A percentile compares a stretch with the other conserved stretches of the same genome.
Conservation (phyloP, 2,888 invertebrate genomes). For the Philopedon plagiatum region DNA sequence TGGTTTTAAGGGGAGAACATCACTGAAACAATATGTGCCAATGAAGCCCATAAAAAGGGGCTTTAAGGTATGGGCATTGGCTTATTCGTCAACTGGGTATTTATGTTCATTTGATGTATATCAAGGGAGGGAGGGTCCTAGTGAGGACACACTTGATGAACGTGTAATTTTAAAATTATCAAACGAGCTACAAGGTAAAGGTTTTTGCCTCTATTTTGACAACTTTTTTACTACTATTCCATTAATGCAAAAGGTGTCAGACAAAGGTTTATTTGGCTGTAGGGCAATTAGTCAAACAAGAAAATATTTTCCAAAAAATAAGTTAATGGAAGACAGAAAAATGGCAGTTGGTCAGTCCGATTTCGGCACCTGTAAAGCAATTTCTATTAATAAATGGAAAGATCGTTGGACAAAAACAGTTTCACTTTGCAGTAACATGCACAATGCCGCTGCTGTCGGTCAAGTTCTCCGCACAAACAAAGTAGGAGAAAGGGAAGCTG, state of each 20-base stretch:
- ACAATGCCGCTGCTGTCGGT: neutral
- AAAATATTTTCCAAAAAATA: conserved; percentile 56
- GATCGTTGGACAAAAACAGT: conserved; percentile 57
- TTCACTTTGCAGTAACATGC: conserved; percentile 47
- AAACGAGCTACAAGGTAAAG: conserved; percentile 51
- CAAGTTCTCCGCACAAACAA: neutral
- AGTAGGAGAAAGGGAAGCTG: conserved; percentile 52
- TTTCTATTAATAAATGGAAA: conserved; percentile 59
- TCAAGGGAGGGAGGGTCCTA: conserved; percentile 37
- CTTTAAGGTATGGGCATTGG: conserved; percentile 34
- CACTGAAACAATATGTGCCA: conserved; percentile 41
- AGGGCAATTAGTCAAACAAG: conserved; percentile 58
- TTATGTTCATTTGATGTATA: conserved; percentile 34
- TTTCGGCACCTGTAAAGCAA: conserved; percentile 50
- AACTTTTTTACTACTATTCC: conserved; percentile 58
- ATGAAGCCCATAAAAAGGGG: too few relatives aligned
- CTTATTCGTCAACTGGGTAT: conserved; percentile 23
- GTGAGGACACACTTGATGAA: conserved; percentile 52
- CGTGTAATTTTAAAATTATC: conserved; percentile 56
- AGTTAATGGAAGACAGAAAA: conserved; percentile 55
- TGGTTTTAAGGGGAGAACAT: conserved; percentile 43
- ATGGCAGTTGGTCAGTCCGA: conserved; percentile 54
- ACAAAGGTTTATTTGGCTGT: conserved; percentile 57
- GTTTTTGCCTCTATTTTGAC: conserved; percentile 58
- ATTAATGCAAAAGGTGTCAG: conserved; percentile 53